Conservation (phyloP, 92 coral and sea anemone species). For the Porites evermanni region DNA sequence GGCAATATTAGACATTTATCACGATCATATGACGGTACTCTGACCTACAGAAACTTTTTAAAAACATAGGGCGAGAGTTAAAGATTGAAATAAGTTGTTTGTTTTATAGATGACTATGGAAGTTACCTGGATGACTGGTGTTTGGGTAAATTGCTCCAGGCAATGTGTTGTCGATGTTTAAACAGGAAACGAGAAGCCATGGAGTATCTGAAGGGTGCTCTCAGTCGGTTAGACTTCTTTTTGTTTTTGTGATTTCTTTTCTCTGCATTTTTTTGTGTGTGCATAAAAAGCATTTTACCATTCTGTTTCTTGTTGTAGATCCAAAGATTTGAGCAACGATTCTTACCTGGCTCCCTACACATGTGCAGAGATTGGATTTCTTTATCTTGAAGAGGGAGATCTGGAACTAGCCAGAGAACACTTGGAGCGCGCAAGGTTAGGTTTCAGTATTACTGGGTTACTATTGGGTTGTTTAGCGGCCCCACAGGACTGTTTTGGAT, state of each 20-base stretch:
- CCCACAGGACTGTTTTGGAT: too few species aligned
- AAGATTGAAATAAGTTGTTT: background rate
- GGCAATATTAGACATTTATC: too few species aligned
- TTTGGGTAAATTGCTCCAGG: conserved; percentile 87
- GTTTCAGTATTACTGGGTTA: background rate
- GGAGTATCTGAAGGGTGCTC: conserved; percentile 67
- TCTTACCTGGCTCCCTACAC: conserved; percentile 84
- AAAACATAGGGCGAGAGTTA: too few species aligned
- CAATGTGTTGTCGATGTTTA: conserved; percentile 86
- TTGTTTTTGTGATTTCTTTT: background rate
- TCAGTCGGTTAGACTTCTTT: conserved; percentile 57
- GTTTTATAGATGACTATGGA: conserved; percentile 28
- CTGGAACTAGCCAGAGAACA: conserved; percentile 76
- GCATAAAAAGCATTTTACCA: background rate
- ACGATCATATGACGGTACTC: too few species aligned
- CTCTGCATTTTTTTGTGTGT: background rate
- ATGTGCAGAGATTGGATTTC: conserved; percentile 95
- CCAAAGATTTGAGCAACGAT: conserved; percentile 69
- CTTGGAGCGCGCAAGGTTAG: conserved; percentile 80
- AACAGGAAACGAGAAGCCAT: conserved; percentile 71
- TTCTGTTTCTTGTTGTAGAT: conserved; percentile 35
- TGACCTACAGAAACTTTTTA: too few species aligned
- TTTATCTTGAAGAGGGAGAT: conserved; percentile 81
- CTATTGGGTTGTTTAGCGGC: too few species aligned
- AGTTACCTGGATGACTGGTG: conserved; percentile 86